Evolutionary conservation across 2,888 invertebrate species (phyloP).

Genomic region (Ormyrus pomaceus): DNA sequence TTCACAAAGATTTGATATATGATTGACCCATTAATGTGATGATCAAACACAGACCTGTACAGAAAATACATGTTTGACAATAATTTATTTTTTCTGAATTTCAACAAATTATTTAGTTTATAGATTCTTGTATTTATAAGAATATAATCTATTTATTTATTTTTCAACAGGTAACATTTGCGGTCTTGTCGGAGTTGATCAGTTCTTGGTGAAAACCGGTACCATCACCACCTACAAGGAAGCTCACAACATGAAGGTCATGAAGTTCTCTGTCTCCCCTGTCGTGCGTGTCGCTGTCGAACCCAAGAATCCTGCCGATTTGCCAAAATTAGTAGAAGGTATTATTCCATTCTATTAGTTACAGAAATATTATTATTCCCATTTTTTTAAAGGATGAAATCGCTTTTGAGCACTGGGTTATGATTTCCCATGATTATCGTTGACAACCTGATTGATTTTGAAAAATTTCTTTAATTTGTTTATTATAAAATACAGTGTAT

Average conservation of each 20-base stretch:
- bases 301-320: slow-evolving; percentile 98
- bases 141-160: background rate
- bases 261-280: slow-evolving; percentile 99
- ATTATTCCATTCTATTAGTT: slow-evolving; percentile 16
- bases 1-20: slow-evolving; percentile 11
- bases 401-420: slow-evolving; percentile 73
- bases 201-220: slow-evolving; percentile 99
- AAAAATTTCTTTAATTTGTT: slow-evolving; percentile 20
- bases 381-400: slow-evolving; percentile 66
- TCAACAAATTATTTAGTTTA: slow-evolving; percentile 11
- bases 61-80: slow-evolving; percentile 59
- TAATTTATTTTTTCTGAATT: slow-evolving; percentile 19
- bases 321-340: slow-evolving; percentile 98
- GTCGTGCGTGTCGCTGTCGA: slow-evolving; percentile 99
- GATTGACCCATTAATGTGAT: slow-evolving; percentile 60
- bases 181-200: slow-evolving; percentile 99
- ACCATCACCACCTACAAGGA: slow-evolving; percentile 99
- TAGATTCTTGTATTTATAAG: slow-evolving; percentile 12
- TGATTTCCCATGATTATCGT: slow-evolving; percentile 71
- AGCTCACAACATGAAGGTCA: slow-evolving; percentile 99
- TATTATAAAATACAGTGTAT: background rate
- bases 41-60: slow-evolving; percentile 71
- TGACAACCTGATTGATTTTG: slow-evolving; percentile 66
- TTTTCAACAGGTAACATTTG: slow-evolving; percentile 91
- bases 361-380: background rate